phyloP scores from a whole-genome alignment of 2,888 invertebrate species.

The Patella caerulea region DNA sequence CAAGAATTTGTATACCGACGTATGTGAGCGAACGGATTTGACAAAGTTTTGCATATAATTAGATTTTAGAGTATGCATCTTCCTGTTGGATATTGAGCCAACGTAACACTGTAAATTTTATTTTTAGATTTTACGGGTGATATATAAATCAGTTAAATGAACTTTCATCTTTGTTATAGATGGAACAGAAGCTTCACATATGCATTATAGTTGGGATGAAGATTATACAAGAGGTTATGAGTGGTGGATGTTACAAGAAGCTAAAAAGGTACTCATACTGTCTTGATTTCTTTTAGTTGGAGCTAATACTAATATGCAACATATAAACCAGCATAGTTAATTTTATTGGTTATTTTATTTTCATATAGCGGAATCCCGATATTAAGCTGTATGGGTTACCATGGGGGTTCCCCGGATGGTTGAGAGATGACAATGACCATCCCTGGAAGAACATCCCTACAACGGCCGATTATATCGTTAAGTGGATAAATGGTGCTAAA shows the following conservation, averaged over 20 bases:
- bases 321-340: no score
- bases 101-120: no score
- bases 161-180: conserved; percentile 40
- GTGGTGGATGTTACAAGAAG: conserved; percentile 71
- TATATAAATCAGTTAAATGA: no score
- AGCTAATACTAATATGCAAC: no score
- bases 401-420: conserved; percentile 72
- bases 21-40: no score
- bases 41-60: no score
- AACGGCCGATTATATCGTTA: conserved; percentile 64
- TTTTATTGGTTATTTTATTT: background rate
- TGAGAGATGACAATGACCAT: conserved; percentile 57
- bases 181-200: conserved; percentile 71
- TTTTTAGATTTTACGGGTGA: no score
- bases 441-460: conserved; percentile 55
- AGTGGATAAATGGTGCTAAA: conserved; percentile 67
- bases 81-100: no score
- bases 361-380: conserved; percentile 69
- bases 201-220: conserved; percentile 68
- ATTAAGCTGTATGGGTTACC: conserved; percentile 70
- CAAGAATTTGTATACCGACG: no score
- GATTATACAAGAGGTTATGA: conserved; percentile 70
- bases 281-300: no score
- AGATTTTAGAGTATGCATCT: no score
- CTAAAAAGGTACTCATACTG: conserved; percentile 55